A percentile compares a stretch with the other conserved stretches of the same genome.
phyloP scores from a whole-genome alignment of 2,888 invertebrate species.

The Drosophila multiciliata region DNA sequence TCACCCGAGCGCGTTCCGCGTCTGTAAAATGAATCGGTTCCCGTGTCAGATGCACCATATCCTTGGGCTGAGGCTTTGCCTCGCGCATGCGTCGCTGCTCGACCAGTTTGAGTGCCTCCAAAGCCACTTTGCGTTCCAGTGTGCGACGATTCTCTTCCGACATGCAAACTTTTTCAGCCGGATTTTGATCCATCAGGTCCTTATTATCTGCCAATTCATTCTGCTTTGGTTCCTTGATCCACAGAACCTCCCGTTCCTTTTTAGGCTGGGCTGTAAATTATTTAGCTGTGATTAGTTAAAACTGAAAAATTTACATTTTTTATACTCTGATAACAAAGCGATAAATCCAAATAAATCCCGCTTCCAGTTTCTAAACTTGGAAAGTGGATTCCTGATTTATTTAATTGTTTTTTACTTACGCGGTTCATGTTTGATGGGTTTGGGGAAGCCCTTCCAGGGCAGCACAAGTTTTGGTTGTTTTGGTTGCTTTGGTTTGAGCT shows the following conservation, averaged over 20 bases:
- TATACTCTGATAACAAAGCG: background rate
- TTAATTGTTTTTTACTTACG: constrained; percentile 16
- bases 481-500: constrained; percentile 13
- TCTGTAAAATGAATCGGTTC: constrained; percentile 44
- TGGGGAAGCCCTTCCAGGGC: constrained; percentile 76
- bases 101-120: constrained; percentile 62
- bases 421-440: constrained; percentile 24
- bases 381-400: too few species aligned
- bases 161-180: too few species aligned
- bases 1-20: constrained; percentile 53
- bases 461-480: constrained; percentile 40
- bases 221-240: background rate
- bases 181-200: background rate
- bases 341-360: too few species aligned
- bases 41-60: constrained; percentile 50
- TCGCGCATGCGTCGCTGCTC: constrained; percentile 67
- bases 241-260: background rate
- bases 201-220: background rate
- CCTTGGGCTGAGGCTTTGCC: constrained; percentile 6
- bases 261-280: background rate
- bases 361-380: too few species aligned
- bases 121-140: constrained; percentile 58
- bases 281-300: background rate
- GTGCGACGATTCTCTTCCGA: constrained; percentile 53
- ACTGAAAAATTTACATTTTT: background rate